Evolutionary conservation across 2,888 invertebrate species (phyloP).

Genomic region (Erynnis tages): DNA sequence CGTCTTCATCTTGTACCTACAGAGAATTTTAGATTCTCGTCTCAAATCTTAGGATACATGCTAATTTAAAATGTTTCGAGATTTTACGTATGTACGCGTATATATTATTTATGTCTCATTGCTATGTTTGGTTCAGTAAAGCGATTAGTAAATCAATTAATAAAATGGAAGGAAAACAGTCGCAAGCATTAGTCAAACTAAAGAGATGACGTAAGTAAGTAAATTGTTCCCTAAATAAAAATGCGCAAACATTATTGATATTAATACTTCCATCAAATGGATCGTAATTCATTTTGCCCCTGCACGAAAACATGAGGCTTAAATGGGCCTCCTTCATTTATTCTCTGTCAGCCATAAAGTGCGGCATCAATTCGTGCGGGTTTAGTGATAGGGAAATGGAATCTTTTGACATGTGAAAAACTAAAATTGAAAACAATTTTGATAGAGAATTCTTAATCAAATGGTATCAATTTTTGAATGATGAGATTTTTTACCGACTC

Average conservation of each 20-base stretch:
- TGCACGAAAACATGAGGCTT: conserved; percentile 25
- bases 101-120: too few species aligned
- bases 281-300: conserved; percentile 27
- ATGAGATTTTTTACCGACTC: too few species aligned
- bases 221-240: conserved; percentile 26
- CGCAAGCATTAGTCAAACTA: conserved; percentile 4
- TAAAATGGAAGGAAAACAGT: neutral
- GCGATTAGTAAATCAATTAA: conserved; percentile 16
- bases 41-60: too few species aligned
- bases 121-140: neutral
- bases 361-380: conserved; percentile 24
- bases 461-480: too few species aligned
- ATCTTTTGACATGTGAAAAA: conserved; percentile 10
- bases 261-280: conserved; percentile 27
- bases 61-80: neutral
- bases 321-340: conserved; percentile 26
- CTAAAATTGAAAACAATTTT: too few species aligned
- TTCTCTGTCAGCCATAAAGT: conserved; percentile 28
- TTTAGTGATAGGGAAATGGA: conserved; percentile 25
- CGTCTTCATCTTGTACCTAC: neutral
- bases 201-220: conserved; percentile 14
- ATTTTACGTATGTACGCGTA: too few species aligned
- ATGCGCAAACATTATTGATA: conserved; percentile 25
- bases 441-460: too few species aligned
- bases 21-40: too few species aligned